A percentile compares a stretch with the other conserved stretches of the same genome.
These are phyloP conservation scores for Ctenomys sociabilis DNA, from an alignment of 2,113 vertebrate genomes.

Conservation along the genomic window DNA sequence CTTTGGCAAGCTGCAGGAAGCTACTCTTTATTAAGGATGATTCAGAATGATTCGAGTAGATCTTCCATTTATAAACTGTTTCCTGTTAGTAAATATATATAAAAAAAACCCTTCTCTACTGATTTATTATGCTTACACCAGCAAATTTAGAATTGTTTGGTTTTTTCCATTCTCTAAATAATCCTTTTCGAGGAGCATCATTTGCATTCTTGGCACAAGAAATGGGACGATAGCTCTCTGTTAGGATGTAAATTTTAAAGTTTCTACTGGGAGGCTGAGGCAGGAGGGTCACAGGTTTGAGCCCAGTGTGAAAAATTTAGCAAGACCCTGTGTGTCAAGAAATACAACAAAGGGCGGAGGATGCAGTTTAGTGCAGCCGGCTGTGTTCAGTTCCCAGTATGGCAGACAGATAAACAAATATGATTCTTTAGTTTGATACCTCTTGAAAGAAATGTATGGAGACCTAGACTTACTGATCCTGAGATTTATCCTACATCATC, in stretches of 20 bases:
- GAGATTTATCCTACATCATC: neutral
- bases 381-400: neutral
- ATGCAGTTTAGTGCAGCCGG: neutral
- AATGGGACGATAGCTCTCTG: neutral
- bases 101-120: conserved; percentile 41
- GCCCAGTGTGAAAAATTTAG: neutral
- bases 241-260: neutral
- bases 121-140: conserved; percentile 66
- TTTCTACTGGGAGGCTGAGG: neutral
- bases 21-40: conserved; percentile 64
- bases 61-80: conserved; percentile 65
- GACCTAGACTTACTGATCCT: neutral
- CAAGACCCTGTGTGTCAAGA: neutral
- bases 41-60: conserved; percentile 62
- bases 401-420: neutral
- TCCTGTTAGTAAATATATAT: conserved; percentile 68
- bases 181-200: conserved; percentile 27
- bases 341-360: neutral
- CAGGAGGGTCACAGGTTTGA: neutral
- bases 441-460: conserved; percentile 42
- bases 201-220: conserved; percentile 35
- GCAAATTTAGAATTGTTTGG: conserved; percentile 65
- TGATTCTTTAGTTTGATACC: neutral
- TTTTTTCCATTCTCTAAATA: conserved; percentile 63
- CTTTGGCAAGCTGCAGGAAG: conserved; percentile 55